Conservation (phyloP, 2,888 invertebrate genomes). For the Fragum sueziense region DNA sequence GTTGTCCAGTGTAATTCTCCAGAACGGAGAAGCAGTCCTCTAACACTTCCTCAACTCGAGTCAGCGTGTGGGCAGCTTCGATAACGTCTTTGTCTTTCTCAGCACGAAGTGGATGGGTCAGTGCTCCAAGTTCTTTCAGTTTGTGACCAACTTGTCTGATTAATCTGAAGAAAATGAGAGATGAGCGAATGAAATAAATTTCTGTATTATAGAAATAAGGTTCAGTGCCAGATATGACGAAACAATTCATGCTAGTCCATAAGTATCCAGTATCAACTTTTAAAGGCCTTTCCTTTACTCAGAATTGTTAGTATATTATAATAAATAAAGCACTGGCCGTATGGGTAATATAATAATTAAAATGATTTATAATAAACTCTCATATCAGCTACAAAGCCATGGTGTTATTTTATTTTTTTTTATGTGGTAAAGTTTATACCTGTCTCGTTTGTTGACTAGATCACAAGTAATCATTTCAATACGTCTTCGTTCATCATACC, state of each 20-base stretch:
- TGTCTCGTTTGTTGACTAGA: slow-evolving; percentile 81
- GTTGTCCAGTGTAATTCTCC: slow-evolving; percentile 80
- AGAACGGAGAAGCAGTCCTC: slow-evolving; percentile 80
- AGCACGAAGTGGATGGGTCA: slow-evolving; percentile 71
- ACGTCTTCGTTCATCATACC: slow-evolving; percentile 80
- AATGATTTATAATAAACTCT: no score
- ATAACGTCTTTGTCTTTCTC: slow-evolving; percentile 75
- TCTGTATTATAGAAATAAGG: no score
- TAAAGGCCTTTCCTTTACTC: no score
- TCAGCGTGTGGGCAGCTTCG: slow-evolving; percentile 75
- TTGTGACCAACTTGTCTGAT: slow-evolving; percentile 77
- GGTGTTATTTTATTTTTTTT: no score
- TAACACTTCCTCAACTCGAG: slow-evolving; percentile 78
- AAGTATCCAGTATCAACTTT: no score
- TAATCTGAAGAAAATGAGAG: slow-evolving; percentile 64
- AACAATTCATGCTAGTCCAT: no score
- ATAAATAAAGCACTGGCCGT: no score
- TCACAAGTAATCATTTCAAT: slow-evolving; percentile 81
- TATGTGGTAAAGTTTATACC: slow-evolving; percentile 62
- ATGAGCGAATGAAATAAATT: no score
- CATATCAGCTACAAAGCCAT: no score
- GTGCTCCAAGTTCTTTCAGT: slow-evolving; percentile 74
- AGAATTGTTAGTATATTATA: no score
- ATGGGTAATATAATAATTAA: no score
- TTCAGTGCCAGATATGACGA: no score